Evolutionary conservation across 2,113 vertebrate species (phyloP), one percentile per base, ranked within the genome.

Genomic region (Oryzias curvinotus): DNA sequence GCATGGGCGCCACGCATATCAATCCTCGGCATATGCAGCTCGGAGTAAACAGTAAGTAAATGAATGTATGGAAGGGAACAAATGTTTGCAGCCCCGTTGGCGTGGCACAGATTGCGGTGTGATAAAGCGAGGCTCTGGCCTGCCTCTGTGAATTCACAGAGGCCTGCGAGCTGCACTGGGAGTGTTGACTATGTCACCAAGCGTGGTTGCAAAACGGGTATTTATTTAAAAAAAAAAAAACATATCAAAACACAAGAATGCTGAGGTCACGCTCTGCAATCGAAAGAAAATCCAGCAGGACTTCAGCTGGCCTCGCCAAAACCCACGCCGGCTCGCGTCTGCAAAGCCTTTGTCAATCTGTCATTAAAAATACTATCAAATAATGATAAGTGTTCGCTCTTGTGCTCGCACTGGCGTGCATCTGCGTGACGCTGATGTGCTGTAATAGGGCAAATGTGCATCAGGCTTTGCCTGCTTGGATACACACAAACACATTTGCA

Each of bases 301-400:
- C 92, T 92, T 93, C 71, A 91, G 94, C 91, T 91, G 86, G 93
- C 94, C 92, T 93, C 92, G 91, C 93, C 91, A 82, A 93, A 93
- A 92, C 91, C 89, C 91, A 94, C 90, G 95, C 94, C 94, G 91
- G 93, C 94, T 94, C 91, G 85, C 93, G 93, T 98, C 94, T 95
- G 93, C 93, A 93, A 95, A 94, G 92, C 93, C 93, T 92, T 93
- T 92, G 93, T 97, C 95, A 95, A 95, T 96, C 94, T 96, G 95
- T 96, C 95, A 93, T 98, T 96, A 97, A 96, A 96, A 95, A 95
- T 96, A 94, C 94, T 96, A 97, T 97, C 93, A 95, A 94, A 96
- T 94, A 94, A 95, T 95, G 94, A 94, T 95, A 93, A 95, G 94
- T 93, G 93, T 91, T 87, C 89, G 91, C 93, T 91, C 36, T 90